Percentiles rank a stretch among this genome's conserved stretches.
Evolutionary conservation across 2,888 invertebrate genomes (phyloP).

Genomic region (Sesamia inferens): DNA sequence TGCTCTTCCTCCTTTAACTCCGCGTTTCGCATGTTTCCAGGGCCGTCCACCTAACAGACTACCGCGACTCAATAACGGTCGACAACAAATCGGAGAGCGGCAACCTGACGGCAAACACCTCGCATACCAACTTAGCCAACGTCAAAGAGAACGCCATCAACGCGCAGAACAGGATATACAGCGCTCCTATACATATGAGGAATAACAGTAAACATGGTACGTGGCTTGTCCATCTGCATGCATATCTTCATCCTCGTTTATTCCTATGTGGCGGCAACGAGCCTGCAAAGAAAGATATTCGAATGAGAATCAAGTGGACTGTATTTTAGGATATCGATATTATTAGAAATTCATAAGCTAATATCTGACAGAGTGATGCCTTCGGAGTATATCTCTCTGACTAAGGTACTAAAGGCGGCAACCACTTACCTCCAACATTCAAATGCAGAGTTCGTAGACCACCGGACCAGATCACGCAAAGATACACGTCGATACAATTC

Average conservation of each 20-base stretch:
- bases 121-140: constrained; percentile 82
- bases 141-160: constrained; percentile 80
- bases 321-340: no score
- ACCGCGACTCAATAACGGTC: constrained; percentile 83
- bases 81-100: constrained; percentile 87
- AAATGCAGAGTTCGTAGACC: no score
- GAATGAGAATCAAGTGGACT: no score
- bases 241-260: background rate
- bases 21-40: constrained; percentile 65
- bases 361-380: no score
- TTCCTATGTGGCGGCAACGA: no score
- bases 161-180: constrained; percentile 84
- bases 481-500: no score
- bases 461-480: no score
- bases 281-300: no score
- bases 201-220: constrained; percentile 86
- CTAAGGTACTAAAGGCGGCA: no score
- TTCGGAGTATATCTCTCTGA: no score
- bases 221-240: background rate
- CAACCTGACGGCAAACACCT: constrained; percentile 83
- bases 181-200: constrained; percentile 85
- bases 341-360: no score
- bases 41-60: constrained; percentile 79
- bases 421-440: no score
- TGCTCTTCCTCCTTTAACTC: background rate